Conservation (phyloP, 2,113 vertebrate species). For the Spermophilus dauricus region DNA sequence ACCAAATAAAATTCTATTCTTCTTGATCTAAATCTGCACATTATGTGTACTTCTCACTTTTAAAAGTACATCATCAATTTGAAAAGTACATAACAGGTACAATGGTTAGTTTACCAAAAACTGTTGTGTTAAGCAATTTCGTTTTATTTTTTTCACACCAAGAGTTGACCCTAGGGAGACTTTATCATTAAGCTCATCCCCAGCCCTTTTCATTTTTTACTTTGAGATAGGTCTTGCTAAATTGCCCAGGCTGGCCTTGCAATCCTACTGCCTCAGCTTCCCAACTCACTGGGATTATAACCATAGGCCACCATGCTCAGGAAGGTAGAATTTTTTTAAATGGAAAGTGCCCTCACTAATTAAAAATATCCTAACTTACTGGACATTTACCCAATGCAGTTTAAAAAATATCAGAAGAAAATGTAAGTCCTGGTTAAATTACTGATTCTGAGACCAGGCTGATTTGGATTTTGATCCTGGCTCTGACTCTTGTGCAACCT, state of each 20-base stretch:
- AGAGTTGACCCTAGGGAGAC: too few species aligned
- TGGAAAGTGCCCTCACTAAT: background rate
- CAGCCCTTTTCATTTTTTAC: too few species aligned
- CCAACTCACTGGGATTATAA: too few species aligned
- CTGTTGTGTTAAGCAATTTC: background rate
- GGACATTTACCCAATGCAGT: background rate
- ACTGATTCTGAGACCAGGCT: background rate
- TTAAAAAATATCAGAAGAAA: constrained; percentile 19
- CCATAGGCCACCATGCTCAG: too few species aligned
- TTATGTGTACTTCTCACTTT: background rate
- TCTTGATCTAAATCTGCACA: background rate
- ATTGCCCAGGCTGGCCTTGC: too few species aligned
- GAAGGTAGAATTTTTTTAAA: constrained; percentile 42
- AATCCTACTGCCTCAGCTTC: too few species aligned
- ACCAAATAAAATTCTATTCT: constrained; percentile 54
- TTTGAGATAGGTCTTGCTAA: too few species aligned
- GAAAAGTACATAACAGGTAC: background rate
- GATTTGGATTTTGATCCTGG: background rate
- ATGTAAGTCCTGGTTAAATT: background rate
- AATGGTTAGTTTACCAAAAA: constrained; percentile 8
- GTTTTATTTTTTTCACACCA: too few species aligned
- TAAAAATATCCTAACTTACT: constrained; percentile 26
- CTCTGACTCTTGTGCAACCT: background rate
- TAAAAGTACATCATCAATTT: constrained; percentile 1
- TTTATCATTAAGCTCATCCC: too few species aligned